phyloP scores from a whole-genome alignment of 2,797 vertebrate species.

The Urocyon cinereoargenteus region DNA sequence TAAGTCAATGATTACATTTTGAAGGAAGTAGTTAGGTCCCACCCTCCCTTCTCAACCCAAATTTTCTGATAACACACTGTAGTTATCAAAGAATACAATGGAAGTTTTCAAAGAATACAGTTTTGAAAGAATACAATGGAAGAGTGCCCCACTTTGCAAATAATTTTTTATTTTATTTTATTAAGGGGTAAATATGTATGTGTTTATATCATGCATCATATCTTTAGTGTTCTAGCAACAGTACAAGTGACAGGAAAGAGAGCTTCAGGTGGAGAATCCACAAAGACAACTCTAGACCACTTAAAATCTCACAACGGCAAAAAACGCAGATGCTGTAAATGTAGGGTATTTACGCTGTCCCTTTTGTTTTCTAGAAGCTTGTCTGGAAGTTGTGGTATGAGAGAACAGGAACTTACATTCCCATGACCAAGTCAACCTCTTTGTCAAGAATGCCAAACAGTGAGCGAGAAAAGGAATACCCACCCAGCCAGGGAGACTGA shows the following conservation, averaged over 20 bases:
- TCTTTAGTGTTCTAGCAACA: not conserved
- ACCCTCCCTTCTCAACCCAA: slow-evolving; percentile 45
- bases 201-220: not conserved
- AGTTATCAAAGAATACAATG: slow-evolving; percentile 58
- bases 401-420: not conserved
- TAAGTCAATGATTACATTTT: slow-evolving; percentile 70
- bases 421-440: not conserved
- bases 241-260: not conserved
- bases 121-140: slow-evolving; percentile 56
- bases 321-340: not conserved
- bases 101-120: slow-evolving; percentile 56
- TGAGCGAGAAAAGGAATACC: not conserved
- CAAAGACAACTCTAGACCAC: not conserved
- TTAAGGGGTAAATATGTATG: not conserved
- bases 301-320: not conserved
- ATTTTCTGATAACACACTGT: slow-evolving; percentile 69
- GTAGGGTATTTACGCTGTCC: not conserved
- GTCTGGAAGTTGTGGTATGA: not conserved
- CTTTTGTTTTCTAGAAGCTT: not conserved
- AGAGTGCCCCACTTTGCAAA: not conserved
- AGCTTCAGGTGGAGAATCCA: not conserved
- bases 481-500: not conserved
- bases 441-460: not conserved
- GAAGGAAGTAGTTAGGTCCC: slow-evolving; percentile 47
- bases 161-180: slow-evolving; percentile 30